Evolutionary conservation across 2,888 invertebrate species (phyloP), one percentile per base, ranked within the genome.

Genomic region (Tetranychus truncatus): DNA sequence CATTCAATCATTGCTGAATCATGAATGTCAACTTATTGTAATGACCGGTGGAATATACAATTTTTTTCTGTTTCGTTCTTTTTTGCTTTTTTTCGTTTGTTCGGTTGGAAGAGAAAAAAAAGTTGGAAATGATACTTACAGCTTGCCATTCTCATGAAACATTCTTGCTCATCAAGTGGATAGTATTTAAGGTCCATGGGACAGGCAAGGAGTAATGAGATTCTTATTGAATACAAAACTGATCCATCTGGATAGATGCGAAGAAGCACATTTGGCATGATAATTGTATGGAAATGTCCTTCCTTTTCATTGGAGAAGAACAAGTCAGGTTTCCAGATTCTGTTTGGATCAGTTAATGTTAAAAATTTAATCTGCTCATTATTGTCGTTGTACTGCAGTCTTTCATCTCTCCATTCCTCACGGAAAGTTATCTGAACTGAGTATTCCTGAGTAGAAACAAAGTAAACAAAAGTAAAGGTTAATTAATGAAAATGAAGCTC

Each of bases 261-360:
- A 83, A 96, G 92, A 87, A 96, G 94, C 80, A 95, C 92, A 84
- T 96, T 95, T 78, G 95, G 94, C 92, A 94, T 93, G 83, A 95
- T 94, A 84, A 95, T 95, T 84, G 94, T 91, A 86, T 95, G 95
- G 45, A 84, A 82, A 83, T 95, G 95, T 75, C 95, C 95, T 82
- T 93, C 92, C 84, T 95, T 96, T 85, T 96, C 96, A 82, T 96
- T 96, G 76, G 95, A 91, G 85, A 95, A 95, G 87, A 95, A 96
- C 80, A 95, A 86, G 86, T 96, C 96, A 66, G 96, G 96, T 90
- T 95, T 95, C 96, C 96, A 96, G 76, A 96, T 92, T 80, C 92
- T 88, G 84, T 91, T 91, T 75, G 94, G 91, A 84, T 95, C 95
- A 75, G 95, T 92, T 82, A 94, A 86, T 77, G 94, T 93, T 79